A percentile compares a stretch with the other conserved stretches of the same genome.
These are phyloP conservation scores for Hippoglossus stenolepis DNA, from an alignment of 2,113 vertebrate genomes.

Conservation along the genomic window DNA sequence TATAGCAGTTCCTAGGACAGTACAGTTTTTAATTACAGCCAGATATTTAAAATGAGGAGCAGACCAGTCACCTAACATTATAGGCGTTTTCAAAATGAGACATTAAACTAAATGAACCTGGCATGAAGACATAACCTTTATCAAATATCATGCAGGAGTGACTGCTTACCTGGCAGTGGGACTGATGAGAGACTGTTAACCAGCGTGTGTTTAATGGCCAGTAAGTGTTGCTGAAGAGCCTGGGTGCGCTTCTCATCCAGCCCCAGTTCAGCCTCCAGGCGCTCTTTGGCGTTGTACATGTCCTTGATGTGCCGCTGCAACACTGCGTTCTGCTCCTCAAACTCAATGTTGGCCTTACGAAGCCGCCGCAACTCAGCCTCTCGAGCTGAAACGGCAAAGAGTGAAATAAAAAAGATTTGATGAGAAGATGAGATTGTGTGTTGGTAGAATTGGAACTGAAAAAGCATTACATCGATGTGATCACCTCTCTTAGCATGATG, in stretches of 20 bases:
- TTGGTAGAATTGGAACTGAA: neutral
- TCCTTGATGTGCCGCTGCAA: slow-evolving; percentile 95
- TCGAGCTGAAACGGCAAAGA: slow-evolving; percentile 80
- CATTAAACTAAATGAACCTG: too few species aligned
- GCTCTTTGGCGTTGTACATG: slow-evolving; percentile 96
- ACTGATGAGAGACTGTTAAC: slow-evolving; percentile 90
- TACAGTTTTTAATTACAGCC: neutral
- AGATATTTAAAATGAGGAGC: too few species aligned
- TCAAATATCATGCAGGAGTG: too few species aligned
- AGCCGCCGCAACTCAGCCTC: slow-evolving; percentile 94
- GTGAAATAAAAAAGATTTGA: neutral
- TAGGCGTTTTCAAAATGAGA: too few species aligned
- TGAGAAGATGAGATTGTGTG: neutral
- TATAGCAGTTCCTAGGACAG: neutral
- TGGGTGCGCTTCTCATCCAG: slow-evolving; percentile 93
- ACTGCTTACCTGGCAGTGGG: slow-evolving; percentile 89
- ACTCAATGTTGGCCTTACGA: slow-evolving; percentile 95
- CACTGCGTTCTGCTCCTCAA: slow-evolving; percentile 96
- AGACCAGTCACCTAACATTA: too few species aligned
- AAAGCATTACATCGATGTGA: too few species aligned
- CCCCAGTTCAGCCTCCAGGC: slow-evolving; percentile 93
- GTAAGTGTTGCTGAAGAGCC: slow-evolving; percentile 91
- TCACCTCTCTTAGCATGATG: too few species aligned
- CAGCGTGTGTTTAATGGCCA: slow-evolving; percentile 91
- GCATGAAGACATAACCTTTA: too few species aligned